Conservation (phyloP, 2,888 invertebrate genomes). For the Cetonia aurata region DNA sequence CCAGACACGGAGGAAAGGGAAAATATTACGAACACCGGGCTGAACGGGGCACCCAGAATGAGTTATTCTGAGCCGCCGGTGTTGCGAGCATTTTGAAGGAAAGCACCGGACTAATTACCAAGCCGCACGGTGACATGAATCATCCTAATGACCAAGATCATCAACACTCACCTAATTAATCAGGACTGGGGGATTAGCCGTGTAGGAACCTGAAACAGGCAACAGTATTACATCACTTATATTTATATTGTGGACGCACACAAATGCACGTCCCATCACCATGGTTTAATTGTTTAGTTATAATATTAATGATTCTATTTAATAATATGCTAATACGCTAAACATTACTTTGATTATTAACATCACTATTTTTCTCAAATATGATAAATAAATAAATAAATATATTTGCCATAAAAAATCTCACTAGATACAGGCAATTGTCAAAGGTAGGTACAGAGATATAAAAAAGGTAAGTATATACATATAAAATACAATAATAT, state of each 20-base stretch:
- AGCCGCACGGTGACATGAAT: constrained; percentile 56
- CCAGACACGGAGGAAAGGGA: constrained; percentile 5
- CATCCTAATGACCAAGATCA: constrained; percentile 61
- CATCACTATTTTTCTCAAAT: no score
- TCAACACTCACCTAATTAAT: constrained; percentile 62
- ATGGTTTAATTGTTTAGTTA: not conserved
- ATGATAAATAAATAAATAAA: no score
- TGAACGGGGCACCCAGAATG: constrained; percentile 8
- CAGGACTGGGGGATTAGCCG: constrained; percentile 49
- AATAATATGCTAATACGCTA: no score
- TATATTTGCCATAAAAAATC: no score
- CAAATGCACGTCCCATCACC: not conserved
- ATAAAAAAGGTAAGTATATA: no score
- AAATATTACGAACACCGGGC: constrained; percentile 12
- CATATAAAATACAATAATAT: no score
- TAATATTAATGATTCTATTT: no score
- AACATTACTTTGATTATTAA: no score
- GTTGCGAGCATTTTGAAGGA: constrained; percentile 49
- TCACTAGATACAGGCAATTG: no score
- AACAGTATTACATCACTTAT: constrained; percentile 40
- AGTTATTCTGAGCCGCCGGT: constrained; percentile 40
- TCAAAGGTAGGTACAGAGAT: no score
- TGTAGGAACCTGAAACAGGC: constrained; percentile 47
- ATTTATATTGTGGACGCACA: constrained; percentile 26
- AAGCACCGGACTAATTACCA: constrained; percentile 54